Evolutionary conservation across 37 sponge, comb jelly and placozoan species (phyloP).

Genomic region (Theonella swinhoei): DNA sequence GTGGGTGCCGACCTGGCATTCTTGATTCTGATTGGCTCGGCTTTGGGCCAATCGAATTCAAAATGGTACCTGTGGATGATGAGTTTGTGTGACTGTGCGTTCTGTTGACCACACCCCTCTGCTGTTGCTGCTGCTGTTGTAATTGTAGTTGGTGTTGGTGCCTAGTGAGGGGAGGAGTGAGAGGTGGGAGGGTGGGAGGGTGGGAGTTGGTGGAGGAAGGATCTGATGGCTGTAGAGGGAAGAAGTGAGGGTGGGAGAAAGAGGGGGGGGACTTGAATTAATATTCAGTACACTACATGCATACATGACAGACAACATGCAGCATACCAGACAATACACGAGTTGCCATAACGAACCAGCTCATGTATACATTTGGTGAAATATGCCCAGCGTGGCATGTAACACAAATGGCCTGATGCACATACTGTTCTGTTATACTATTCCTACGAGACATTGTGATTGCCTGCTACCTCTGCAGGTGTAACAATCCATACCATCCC

Average conservation of each 20-base stretch:
- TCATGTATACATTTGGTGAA: too few species aligned
- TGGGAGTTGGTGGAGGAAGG: too few species aligned
- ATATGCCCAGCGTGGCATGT: too few species aligned
- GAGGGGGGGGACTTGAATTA: too few species aligned
- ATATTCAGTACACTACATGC: too few species aligned
- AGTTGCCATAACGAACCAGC: too few species aligned
- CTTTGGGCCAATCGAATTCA: neutral
- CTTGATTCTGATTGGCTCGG: slow-evolving; percentile 10
- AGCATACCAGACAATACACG: neutral
- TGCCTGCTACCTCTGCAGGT: too few species aligned
- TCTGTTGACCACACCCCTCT: neutral
- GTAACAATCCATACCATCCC: too few species aligned
- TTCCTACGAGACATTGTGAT: too few species aligned
- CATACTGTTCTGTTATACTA: too few species aligned
- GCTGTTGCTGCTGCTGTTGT: neutral
- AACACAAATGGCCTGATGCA: too few species aligned
- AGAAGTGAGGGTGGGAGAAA: neutral
- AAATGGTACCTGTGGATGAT: neutral
- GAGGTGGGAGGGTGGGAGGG: neutral
- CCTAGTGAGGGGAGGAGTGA: neutral
- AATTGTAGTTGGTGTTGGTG: neutral
- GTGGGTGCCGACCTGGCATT: slow-evolving; percentile 51
- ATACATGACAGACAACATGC: neutral
- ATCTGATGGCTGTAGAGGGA: neutral
- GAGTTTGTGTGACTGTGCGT: neutral